Evolutionary conservation across 2,113 vertebrate genomes (phyloP), one percentile per base, ranked within the genome.

Genomic region (Cavia porcellus): DNA sequence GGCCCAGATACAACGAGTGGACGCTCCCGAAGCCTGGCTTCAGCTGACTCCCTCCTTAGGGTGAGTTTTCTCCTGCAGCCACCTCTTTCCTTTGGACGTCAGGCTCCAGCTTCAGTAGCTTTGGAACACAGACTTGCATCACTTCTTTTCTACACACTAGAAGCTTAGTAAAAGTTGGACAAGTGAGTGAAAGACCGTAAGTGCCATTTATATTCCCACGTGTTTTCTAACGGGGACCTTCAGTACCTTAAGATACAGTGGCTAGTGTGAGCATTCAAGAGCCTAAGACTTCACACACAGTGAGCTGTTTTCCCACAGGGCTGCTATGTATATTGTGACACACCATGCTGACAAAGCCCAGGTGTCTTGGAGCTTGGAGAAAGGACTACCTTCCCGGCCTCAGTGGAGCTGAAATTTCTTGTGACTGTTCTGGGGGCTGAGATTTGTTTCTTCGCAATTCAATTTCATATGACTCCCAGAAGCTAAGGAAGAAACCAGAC

Each of bases 301-400:
- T 3, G 57, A 20, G 20, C 1, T 47, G 15, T 30, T 86, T 64
- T 82, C 61, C 50, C 10, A 42, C 35, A 17, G 6, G 38, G 22
- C 32, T 17, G 1, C 25, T 14, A 1, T 3, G 1, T 5, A 2
- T 9, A 6, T 13, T 1, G 25, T 38, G 85, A 22, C 17, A 30
- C 6, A 20, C 12, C 12, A 12, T 2, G 0, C 32, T 13, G 35
- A 14, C 1, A 28, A 45, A 20, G 72, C 57, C 10, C 2, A 22
- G 10, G 20, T 42, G 13, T 42, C 47, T 12, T 5, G 64, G 20
- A 61, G 50, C 55, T 57, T 30, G 19, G 66, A 86, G 47, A 52
- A 47, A 66, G 25, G 62, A 7, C 55, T 19, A 11, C n/a, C 85
- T 85, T 52, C 0, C 1, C 24, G 25, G 42, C 13, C 25, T 55